Evolutionary conservation across 1,140 invertebrate genomes (phyloP).

Genomic region (Neodiprion pinetum): DNA sequence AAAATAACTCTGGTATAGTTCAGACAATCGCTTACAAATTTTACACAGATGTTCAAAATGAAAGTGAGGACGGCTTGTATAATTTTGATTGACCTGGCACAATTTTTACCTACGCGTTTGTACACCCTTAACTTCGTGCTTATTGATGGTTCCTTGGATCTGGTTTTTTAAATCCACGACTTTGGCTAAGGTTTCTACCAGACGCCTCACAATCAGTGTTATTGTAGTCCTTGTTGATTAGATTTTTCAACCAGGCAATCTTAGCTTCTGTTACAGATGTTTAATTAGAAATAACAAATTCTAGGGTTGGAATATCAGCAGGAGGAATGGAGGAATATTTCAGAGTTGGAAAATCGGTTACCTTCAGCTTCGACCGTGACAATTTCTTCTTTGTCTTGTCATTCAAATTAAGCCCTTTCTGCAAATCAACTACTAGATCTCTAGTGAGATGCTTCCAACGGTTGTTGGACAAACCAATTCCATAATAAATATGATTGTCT

Average conservation of each 20-base stretch:
- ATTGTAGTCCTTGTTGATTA: background rate
- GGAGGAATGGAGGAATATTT: constrained; percentile 1
- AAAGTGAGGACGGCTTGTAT: no score
- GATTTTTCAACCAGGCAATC: constrained; percentile 7
- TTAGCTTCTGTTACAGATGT: no score
- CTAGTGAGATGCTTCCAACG: constrained; percentile 85
- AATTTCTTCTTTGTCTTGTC: constrained; percentile 74
- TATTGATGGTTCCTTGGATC: no score
- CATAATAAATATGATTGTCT: constrained; percentile 84
- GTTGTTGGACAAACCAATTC: constrained; percentile 73
- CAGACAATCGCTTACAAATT: no score
- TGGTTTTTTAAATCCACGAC: no score
- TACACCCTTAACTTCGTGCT: background rate
- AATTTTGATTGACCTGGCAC: no score
- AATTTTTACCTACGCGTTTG: background rate
- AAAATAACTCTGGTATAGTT: no score
- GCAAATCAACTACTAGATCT: constrained; percentile 89
- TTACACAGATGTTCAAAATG: no score
- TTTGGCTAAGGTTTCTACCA: no score
- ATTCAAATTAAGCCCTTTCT: constrained; percentile 79
- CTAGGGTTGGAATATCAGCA: constrained; percentile 9
- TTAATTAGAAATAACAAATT: no score
- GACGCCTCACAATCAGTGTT: no score
- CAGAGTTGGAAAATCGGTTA: constrained; percentile 38
- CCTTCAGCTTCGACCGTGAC: constrained; percentile 79